phyloP scores from a whole-genome alignment of 2,797 vertebrate species.

The Euthynnus affinis region DNA sequence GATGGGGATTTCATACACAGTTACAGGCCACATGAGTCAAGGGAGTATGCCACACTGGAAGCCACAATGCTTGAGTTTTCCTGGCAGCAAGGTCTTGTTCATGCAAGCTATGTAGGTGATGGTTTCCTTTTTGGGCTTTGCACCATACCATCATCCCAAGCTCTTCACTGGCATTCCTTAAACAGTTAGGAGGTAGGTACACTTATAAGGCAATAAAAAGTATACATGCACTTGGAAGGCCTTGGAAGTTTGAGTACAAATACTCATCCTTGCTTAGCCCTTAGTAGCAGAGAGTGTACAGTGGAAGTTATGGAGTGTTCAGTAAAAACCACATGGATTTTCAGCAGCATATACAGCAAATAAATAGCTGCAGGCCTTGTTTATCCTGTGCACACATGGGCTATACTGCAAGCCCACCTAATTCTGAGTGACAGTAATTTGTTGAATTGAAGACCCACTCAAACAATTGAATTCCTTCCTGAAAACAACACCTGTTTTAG shows the following conservation, averaged over 20 bases:
- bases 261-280: neutral
- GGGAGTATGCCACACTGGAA: no score
- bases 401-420: neutral
- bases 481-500: conserved; percentile 26
- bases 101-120: no score
- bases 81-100: no score
- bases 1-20: no score
- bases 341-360: neutral
- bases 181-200: neutral
- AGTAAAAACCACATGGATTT: conserved; percentile 1
- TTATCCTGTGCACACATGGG: neutral
- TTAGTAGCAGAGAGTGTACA: neutral
- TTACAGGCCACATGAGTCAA: no score
- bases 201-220: no score
- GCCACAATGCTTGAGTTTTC: no score
- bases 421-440: conserved; percentile 17
- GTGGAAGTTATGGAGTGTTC: neutral
- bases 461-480: conserved; percentile 42
- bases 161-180: no score
- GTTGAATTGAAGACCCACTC: conserved; percentile 22
- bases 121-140: no score
- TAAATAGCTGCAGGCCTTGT: conserved; percentile 8
- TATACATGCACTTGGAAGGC: neutral
- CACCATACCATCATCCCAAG: no score
- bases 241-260: neutral